Conservation (phyloP, 1,140 invertebrate species). For the Whitmania pigra region DNA sequence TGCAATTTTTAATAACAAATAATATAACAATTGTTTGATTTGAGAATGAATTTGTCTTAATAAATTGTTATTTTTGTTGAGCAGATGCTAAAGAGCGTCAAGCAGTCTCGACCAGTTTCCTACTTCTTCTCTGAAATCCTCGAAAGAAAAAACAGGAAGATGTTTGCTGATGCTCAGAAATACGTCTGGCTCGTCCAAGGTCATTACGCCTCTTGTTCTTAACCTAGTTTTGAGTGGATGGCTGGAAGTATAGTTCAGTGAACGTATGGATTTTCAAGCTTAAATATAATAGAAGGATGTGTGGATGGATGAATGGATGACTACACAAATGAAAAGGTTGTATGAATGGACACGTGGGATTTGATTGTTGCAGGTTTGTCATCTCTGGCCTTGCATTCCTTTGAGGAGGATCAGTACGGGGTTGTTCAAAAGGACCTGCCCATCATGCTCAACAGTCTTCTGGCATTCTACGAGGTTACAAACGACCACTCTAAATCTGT, state of each 20-base stretch:
- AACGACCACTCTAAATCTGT: too few relatives aligned
- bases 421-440: neutral
- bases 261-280: too few relatives aligned
- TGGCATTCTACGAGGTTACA: neutral
- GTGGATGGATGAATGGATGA: neutral
- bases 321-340: too few relatives aligned
- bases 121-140: neutral
- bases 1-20: too few relatives aligned
- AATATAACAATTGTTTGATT: too few relatives aligned
- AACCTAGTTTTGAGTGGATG: too few relatives aligned
- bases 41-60: too few relatives aligned
- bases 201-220: neutral
- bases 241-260: too few relatives aligned
- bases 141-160: neutral
- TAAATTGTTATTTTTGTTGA: too few relatives aligned
- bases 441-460: neutral
- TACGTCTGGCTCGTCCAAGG: conserved; percentile 5
- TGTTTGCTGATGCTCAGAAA: neutral
- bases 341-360: too few relatives aligned
- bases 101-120: neutral
- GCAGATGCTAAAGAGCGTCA: neutral
- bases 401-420: neutral
- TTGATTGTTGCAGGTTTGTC: neutral
- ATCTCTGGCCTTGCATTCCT: neutral
- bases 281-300: neutral